Percentiles rank a stretch among this genome's conserved stretches.
These are phyloP conservation scores for Caenorhabditis sp. DNA, from an alignment of 2,888 invertebrate genomes.

Conservation along the genomic window DNA sequence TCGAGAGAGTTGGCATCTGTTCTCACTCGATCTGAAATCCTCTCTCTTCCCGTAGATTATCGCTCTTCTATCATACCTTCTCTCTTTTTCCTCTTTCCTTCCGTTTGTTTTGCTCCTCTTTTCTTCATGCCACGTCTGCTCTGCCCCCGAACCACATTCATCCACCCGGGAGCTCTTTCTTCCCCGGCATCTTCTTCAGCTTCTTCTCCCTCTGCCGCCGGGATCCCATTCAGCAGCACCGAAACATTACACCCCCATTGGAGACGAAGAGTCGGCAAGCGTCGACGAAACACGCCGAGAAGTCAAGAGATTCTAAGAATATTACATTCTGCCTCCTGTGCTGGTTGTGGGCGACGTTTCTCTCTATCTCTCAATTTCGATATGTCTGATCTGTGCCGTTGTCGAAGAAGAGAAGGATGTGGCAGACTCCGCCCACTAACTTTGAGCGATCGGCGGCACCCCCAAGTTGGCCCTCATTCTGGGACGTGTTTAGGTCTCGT, in stretches of 20 bases:
- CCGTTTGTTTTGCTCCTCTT: conserved; percentile 53
- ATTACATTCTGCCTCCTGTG: conserved; percentile 52
- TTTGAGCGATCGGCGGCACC: conserved; percentile 55
- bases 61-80: conserved; percentile 37
- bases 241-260: conserved; percentile 54
- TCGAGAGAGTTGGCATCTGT: conserved; percentile 33
- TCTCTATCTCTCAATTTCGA: conserved; percentile 35
- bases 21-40: conserved; percentile 42
- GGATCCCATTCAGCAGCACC: conserved; percentile 23
- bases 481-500: conserved; percentile 64
- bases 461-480: conserved; percentile 66
- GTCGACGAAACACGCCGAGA: conserved; percentile 54
- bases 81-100: conserved; percentile 16
- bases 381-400: conserved; percentile 19
- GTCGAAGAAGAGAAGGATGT: conserved; percentile 30
- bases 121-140: conserved; percentile 47
- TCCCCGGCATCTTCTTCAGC: conserved; percentile 15
- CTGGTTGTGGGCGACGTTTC: conserved; percentile 59
- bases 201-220: conserved; percentile 9
- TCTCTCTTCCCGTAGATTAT: conserved; percentile 42
- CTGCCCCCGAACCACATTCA: conserved; percentile 62
- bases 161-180: conserved; percentile 20
- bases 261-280: conserved; percentile 53
- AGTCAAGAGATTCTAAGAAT: conserved; percentile 62
- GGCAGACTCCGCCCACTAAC: conserved; percentile 62